A percentile compares a stretch with the other conserved stretches of the same genome.
Conservation (phyloP, 1,140 invertebrate genomes). For the Scylla paramamosain region DNA sequence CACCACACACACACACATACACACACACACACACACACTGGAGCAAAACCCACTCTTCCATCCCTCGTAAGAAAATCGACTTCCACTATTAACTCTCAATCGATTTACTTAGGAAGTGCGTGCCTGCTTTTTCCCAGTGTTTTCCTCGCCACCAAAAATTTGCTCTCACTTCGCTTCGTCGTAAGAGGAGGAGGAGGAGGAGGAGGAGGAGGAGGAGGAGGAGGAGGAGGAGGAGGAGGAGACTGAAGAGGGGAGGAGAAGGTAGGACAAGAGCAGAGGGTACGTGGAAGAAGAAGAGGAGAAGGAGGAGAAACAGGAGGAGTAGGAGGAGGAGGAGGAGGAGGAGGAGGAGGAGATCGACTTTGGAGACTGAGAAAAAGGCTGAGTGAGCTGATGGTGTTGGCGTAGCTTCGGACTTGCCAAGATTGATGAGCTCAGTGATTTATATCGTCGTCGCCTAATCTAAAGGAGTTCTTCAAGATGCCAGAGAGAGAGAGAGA, state of each 20-base stretch:
- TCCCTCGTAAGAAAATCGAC: neutral
- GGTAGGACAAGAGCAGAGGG: neutral
- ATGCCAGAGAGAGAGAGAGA: neutral
- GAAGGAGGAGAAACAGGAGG: neutral
- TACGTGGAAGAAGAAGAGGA: neutral
- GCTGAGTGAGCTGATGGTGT: neutral
- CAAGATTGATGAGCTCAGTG: neutral
- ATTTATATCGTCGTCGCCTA: neutral
- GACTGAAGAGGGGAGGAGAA: neutral
- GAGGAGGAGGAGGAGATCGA: neutral
- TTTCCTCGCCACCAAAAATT: neutral
- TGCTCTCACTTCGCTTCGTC: too few species aligned
- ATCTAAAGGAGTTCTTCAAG: neutral
- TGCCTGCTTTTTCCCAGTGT: neutral
- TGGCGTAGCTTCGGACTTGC: too few species aligned
- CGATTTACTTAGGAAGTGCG: neutral
- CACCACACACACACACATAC: neutral
- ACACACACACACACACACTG: neutral
- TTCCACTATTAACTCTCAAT: neutral
- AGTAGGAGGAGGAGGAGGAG: neutral
- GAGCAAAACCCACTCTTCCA: neutral
- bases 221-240: neutral
- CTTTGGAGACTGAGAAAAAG: neutral
- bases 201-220: neutral
- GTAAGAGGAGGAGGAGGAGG: too few species aligned